Conservation (phyloP, 2,888 invertebrate genomes). For the Drosophila algonquin region DNA sequence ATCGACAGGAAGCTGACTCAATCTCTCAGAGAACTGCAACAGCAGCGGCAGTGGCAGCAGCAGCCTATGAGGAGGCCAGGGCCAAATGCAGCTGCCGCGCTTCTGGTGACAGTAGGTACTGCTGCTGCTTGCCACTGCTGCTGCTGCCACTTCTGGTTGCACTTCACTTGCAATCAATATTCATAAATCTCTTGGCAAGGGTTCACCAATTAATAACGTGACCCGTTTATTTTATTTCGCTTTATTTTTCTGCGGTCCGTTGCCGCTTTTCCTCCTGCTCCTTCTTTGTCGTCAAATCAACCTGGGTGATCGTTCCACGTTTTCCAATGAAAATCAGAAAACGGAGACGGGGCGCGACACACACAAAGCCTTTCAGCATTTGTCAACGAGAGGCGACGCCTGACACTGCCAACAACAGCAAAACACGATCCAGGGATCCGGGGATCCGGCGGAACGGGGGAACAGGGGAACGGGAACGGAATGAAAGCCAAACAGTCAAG, state of each 20-base stretch:
- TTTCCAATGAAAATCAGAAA: slow-evolving; percentile 74
- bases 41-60: background rate
- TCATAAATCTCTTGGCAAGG: slow-evolving; percentile 74
- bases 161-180: slow-evolving; percentile 77
- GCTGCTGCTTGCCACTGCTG: slow-evolving; percentile 22
- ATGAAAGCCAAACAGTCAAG: slow-evolving; percentile 69
- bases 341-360: slow-evolving; percentile 22
- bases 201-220: slow-evolving; percentile 80
- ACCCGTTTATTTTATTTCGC: slow-evolving; percentile 66
- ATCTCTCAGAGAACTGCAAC: slow-evolving; percentile 57
- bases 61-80: slow-evolving; percentile 36
- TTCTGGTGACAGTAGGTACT: slow-evolving; percentile 23
- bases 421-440: slow-evolving; percentile 34
- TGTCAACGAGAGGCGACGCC: slow-evolving; percentile 67
- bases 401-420: slow-evolving; percentile 61
- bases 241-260: slow-evolving; percentile 2
- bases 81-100: slow-evolving; percentile 45
- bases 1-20: slow-evolving; percentile 79
- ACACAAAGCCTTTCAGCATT: slow-evolving; percentile 77
- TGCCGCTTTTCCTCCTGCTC: slow-evolving; percentile 3
- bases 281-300: slow-evolving; percentile 61
- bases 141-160: slow-evolving; percentile 50
- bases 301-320: slow-evolving; percentile 73
- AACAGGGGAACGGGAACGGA: slow-evolving; percentile 34
- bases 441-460: slow-evolving; percentile 10